A percentile compares a stretch with the other conserved stretches of the same genome.
Evolutionary conservation across 2,888 invertebrate species (phyloP).

Genomic region (Hylaea fasciaria): DNA sequence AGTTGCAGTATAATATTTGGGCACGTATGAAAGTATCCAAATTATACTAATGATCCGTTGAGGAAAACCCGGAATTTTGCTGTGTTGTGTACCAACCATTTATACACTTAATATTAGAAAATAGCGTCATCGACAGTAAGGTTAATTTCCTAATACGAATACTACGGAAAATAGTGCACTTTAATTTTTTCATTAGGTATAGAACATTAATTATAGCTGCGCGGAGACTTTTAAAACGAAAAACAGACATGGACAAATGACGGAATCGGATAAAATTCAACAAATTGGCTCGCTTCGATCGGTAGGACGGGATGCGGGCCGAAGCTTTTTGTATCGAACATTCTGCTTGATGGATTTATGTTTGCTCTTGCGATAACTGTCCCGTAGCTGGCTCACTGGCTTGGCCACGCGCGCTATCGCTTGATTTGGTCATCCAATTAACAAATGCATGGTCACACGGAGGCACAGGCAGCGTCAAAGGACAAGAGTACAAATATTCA

Average conservation of each 20-base stretch:
- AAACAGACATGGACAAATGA: slow-evolving; percentile 40
- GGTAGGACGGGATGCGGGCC: slow-evolving; percentile 16
- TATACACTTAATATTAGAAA: too few species aligned
- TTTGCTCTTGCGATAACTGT: slow-evolving; percentile 20
- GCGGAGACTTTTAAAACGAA: slow-evolving; percentile 3
- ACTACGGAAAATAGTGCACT: too few species aligned
- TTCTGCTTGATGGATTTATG: slow-evolving; percentile 26
- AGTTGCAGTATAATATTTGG: too few species aligned
- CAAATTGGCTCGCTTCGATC: slow-evolving; percentile 42
- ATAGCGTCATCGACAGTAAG: too few species aligned
- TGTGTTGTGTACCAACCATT: too few species aligned
- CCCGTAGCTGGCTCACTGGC: slow-evolving; percentile 1
- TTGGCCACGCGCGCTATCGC: slow-evolving; percentile 2
- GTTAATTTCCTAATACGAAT: too few species aligned
- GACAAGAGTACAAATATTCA: too few species aligned
- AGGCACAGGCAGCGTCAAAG: background rate
- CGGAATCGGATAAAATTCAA: slow-evolving; percentile 43
- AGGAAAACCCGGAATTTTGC: too few species aligned
- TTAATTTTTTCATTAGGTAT: too few species aligned
- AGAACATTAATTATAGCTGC: too few species aligned
- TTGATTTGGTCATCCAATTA: slow-evolving; percentile 16
- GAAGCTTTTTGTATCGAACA: slow-evolving; percentile 20
- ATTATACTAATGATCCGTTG: too few species aligned
- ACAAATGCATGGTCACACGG: slow-evolving; percentile 9
- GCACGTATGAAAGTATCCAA: too few species aligned